Base-by-base conservation (phyloP, 1,140 invertebrate genomes). In the Laodelphax striatellus region DNA sequence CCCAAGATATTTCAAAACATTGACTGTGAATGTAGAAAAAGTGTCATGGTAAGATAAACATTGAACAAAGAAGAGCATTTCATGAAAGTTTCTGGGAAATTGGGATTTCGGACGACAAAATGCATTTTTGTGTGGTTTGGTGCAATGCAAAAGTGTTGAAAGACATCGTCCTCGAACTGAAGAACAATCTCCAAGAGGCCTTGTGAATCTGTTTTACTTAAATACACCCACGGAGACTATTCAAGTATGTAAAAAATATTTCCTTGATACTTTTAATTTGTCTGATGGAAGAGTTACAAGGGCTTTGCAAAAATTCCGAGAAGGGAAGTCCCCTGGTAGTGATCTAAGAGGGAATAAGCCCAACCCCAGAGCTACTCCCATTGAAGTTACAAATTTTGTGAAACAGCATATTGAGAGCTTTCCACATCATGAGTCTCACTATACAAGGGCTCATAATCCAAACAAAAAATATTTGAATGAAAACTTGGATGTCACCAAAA, bases 381-480 rank as follows among this genome's bases (percentile, higher is more conserved):
- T 52, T 19, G 50, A 60, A 38, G 43, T 50, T n/a, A 50, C 52
- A 4, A 16, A 22, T 21, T 24, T 52, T 43, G 43, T 52, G 22
- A 50, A 24, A 22, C 17, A 16, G 2, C 57, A 58, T 42, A 58
- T 19, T 5, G 16, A 11, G 50, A 50, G 42, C 10, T 58, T 58
- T 22, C 57, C 57, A 13, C 13, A 19, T 31, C 22, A 58, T 42
- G 43, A 58, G 28, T 24, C 9, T 24, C 66, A 64, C 53, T 67
- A 65, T 41, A 68, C 75, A 0, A 72, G 71, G 53, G 72, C 69
- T 64, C 74, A 73, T 55, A 70, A 16, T 6, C 14, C 68, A 57
- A 74, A 72, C 52, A 73, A 73, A 66, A 73, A 77, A 61, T 76
- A 74, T 68, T 68, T 77, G 65, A 69, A 73, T 55, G 63, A 70